These are phyloP conservation scores for Eurystomus gularis DNA, from an alignment of 2,113 vertebrate genomes.

Conservation along the genomic window DNA sequence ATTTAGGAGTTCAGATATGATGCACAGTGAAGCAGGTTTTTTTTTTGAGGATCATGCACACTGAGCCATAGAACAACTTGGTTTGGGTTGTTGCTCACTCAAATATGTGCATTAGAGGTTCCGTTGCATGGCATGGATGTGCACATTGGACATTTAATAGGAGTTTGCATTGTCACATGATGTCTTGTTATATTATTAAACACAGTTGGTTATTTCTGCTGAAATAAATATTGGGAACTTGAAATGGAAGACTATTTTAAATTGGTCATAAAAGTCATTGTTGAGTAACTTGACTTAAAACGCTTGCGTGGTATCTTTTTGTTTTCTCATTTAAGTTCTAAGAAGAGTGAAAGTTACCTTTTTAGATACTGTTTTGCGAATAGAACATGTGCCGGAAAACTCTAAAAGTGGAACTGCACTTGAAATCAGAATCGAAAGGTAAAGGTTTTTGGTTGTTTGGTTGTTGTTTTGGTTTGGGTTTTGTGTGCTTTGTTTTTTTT, in stretches of 20 bases:
- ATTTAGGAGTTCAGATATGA: not conserved
- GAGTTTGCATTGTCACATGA: not conserved
- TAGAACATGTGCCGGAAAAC: slow-evolving; percentile 94
- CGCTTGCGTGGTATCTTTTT: not conserved
- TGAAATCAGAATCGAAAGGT: slow-evolving; percentile 93
- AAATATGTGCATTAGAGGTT: not conserved
- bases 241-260: accelerated
- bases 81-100: not conserved
- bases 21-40: not conserved
- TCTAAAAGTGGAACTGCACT: slow-evolving; percentile 95
- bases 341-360: slow-evolving; percentile 96
- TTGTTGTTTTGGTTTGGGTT: not conserved
- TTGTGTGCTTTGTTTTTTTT: not conserved
- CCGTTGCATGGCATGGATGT: not conserved
- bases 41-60: not conserved
- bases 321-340: slow-evolving; percentile 80
- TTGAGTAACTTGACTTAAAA: not conserved
- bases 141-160: not conserved
- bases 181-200: not conserved
- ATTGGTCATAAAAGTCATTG: not conserved
- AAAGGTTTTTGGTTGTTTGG: not conserved
- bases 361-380: slow-evolving; percentile 90
- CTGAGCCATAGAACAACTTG: not conserved
- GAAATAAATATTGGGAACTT: not conserved
- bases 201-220: not conserved